phyloP scores from a whole-genome alignment of 2,797 vertebrate species.

The Clarias laeviceps region DNA sequence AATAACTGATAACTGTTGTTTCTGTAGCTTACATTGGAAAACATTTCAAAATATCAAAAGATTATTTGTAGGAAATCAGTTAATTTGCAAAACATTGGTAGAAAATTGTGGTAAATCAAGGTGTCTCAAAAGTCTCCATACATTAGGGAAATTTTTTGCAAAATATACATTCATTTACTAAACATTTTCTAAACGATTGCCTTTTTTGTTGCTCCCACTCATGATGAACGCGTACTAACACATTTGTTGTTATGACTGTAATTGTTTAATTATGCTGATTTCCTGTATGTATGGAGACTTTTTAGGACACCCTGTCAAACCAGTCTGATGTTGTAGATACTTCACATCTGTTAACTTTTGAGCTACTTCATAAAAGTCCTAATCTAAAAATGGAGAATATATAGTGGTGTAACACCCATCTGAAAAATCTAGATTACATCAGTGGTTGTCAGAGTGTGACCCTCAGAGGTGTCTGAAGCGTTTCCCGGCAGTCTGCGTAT shows the following conservation, averaged over 20 bases:
- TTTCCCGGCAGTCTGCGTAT: neutral
- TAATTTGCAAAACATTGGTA: neutral
- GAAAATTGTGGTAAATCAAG: neutral
- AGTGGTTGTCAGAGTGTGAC: neutral
- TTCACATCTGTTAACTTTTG: neutral
- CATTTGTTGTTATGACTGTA: too few species aligned
- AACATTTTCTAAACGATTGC: too few species aligned
- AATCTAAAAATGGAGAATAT: neutral
- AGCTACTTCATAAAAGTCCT: neutral
- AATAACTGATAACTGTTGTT: neutral
- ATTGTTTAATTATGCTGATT: too few species aligned
- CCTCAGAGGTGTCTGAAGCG: neutral
- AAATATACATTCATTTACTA: too few species aligned
- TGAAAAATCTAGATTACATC: neutral
- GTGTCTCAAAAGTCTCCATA: too few species aligned
- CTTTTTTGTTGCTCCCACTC: too few species aligned
- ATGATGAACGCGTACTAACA: too few species aligned
- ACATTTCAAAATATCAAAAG: neutral
- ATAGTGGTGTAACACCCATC: neutral
- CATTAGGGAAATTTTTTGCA: too few species aligned
- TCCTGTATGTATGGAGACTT: too few species aligned
- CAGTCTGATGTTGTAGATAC: neutral
- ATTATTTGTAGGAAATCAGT: neutral
- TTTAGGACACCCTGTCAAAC: neutral
- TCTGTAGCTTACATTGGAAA: neutral